Conservation (phyloP, 2,888 invertebrate species). For the Atrina japonica region DNA sequence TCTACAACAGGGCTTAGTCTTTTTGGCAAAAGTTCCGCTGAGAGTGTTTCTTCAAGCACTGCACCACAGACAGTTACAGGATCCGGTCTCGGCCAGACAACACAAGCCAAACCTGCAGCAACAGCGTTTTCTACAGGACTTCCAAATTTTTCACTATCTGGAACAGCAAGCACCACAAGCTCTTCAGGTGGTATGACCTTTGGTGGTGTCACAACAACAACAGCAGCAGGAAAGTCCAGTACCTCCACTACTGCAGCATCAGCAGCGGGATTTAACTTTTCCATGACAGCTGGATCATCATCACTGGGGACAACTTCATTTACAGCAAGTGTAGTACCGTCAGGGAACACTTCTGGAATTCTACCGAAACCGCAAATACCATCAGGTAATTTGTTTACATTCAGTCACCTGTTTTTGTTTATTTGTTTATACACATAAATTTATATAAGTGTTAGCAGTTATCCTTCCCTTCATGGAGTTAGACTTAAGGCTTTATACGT, state of each 20-base stretch:
- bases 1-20: not conserved
- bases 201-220: slow-evolving; percentile 13
- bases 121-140: slow-evolving; percentile 4
- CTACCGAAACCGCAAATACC: too few species aligned
- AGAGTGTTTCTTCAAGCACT: not conserved
- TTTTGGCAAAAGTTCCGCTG: not conserved
- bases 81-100: not conserved
- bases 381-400: too few species aligned
- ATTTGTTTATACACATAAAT: too few species aligned
- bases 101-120: not conserved
- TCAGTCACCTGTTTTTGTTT: too few species aligned
- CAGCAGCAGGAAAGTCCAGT: slow-evolving; percentile 5
- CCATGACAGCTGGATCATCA: not conserved
- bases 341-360: slow-evolving; percentile 8
- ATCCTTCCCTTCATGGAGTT: too few species aligned
- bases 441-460: too few species aligned
- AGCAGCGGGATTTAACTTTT: slow-evolving; percentile 15
- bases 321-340: not conserved
- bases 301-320: not conserved
- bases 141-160: too few species aligned
- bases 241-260: not conserved
- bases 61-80: not conserved
- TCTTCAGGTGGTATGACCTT: not conserved
- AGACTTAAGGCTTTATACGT: too few species aligned
- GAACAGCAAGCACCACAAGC: slow-evolving; percentile 15